Evolutionary conservation across 2,113 vertebrate genomes (phyloP).

Genomic region (Cinclus mexicanus): DNA sequence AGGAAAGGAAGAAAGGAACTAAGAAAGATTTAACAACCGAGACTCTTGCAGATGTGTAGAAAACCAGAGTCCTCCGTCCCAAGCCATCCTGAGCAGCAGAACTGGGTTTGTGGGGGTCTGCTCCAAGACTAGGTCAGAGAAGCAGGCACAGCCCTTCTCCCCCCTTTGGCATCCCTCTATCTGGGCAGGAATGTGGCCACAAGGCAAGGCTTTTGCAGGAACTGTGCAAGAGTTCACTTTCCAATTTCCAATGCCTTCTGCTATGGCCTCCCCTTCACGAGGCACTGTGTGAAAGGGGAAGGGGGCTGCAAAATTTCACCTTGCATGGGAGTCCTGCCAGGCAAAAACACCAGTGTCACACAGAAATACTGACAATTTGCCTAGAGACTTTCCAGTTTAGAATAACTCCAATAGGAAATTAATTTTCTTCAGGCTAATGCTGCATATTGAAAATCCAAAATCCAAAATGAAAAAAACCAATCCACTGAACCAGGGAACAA

Average conservation of each 20-base stretch:
- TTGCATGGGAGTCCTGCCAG: not conserved
- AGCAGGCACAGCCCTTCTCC: not conserved
- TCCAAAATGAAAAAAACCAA: constrained; percentile 13
- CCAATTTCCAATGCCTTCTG: not conserved
- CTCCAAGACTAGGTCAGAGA: not conserved
- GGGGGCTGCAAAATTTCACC: not conserved
- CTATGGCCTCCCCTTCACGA: not conserved
- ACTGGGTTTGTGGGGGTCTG: not conserved
- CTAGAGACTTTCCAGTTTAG: not conserved
- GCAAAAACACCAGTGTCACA: not conserved
- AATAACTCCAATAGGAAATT: not conserved
- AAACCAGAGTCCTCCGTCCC: accelerated
- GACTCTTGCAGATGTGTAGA: not conserved
- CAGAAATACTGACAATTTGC: not conserved
- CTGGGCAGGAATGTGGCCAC: not conserved
- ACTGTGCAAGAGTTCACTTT: not conserved
- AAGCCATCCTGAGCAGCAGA: not conserved
- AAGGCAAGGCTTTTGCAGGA: not conserved
- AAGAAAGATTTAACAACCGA: not conserved
- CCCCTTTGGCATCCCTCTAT: accelerated
- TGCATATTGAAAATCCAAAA: constrained; percentile 16
- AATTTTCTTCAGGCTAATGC: not conserved
- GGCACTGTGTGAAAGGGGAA: not conserved
- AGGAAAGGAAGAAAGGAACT: not conserved
- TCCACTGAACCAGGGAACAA: constrained; percentile 12